These are phyloP conservation scores for Anguilla rostrata DNA, from an alignment of 2,113 vertebrate genomes.

Conservation along the genomic window DNA sequence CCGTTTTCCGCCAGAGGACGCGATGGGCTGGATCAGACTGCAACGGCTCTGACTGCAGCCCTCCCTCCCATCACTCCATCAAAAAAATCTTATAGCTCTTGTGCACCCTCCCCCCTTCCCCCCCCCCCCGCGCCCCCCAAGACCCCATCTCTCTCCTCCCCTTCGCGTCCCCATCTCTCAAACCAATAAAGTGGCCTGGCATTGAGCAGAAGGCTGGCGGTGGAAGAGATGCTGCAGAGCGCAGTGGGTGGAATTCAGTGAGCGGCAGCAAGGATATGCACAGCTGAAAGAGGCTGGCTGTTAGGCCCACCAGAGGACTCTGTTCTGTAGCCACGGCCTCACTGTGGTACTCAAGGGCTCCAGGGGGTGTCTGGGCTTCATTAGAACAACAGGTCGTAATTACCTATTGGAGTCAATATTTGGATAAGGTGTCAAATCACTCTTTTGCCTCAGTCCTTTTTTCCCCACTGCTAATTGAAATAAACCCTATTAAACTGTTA, in stretches of 20 bases:
- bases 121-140: neutral
- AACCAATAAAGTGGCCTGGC: constrained; percentile 19
- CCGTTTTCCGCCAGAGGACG: constrained; percentile 21
- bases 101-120: too few species aligned
- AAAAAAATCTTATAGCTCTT: neutral
- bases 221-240: neutral
- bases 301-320: neutral
- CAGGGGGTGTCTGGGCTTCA: neutral
- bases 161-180: neutral
- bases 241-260: neutral
- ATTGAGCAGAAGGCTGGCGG: constrained; percentile 2
- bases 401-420: constrained; percentile 5
- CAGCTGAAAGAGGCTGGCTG: neutral
- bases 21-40: constrained; percentile 12
- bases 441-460: constrained; percentile 4
- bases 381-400: neutral
- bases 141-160: neutral
- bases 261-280: neutral
- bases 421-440: constrained; percentile 1
- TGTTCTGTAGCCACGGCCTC: neutral
- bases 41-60: constrained; percentile 1
- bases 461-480: neutral
- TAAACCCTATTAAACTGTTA: neutral
- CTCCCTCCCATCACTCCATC: neutral
- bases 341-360: neutral